These are phyloP conservation scores for Irena cyanogastra DNA, from an alignment of 2,113 vertebrate genomes.

Conservation along the genomic window DNA sequence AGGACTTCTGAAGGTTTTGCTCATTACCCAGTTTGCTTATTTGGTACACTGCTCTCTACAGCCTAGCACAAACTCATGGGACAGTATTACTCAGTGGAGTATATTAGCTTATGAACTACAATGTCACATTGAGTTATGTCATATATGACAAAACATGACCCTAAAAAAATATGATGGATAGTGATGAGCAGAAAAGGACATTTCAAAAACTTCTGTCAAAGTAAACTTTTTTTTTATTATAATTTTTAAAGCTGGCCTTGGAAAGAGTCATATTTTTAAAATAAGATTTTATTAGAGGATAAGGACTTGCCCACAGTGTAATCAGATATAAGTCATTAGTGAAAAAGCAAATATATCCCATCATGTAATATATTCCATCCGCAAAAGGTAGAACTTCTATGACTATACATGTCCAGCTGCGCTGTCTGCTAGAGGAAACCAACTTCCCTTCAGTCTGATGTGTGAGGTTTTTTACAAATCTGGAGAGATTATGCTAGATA, in stretches of 20 bases:
- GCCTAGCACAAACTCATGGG: neutral
- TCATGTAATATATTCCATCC: neutral
- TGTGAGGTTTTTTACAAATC: constrained; percentile 23
- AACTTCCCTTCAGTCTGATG: neutral
- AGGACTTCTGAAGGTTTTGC: constrained; percentile 36
- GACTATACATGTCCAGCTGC: neutral
- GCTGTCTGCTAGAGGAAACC: neutral
- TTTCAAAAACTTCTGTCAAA: constrained; percentile 40
- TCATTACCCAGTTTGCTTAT: neutral
- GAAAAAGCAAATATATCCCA: neutral
- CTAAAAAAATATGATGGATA: constrained; percentile 4
- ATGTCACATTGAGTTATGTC: constrained; percentile 50
- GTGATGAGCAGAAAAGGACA: constrained; percentile 47
- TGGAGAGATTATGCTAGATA: neutral
- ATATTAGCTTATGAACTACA: constrained; percentile 22
- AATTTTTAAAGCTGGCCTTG: neutral
- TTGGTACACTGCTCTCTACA: neutral
- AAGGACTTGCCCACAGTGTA: neutral
- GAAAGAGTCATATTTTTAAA: neutral
- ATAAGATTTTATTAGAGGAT: neutral
- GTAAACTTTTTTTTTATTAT: neutral
- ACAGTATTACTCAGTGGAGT: neutral
- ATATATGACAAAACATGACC: constrained; percentile 26
- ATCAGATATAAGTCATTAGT: neutral
- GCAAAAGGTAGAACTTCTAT: neutral